Evolutionary conservation across 2,888 invertebrate species (phyloP).

Genomic region (Agriopis aurantiaria): DNA sequence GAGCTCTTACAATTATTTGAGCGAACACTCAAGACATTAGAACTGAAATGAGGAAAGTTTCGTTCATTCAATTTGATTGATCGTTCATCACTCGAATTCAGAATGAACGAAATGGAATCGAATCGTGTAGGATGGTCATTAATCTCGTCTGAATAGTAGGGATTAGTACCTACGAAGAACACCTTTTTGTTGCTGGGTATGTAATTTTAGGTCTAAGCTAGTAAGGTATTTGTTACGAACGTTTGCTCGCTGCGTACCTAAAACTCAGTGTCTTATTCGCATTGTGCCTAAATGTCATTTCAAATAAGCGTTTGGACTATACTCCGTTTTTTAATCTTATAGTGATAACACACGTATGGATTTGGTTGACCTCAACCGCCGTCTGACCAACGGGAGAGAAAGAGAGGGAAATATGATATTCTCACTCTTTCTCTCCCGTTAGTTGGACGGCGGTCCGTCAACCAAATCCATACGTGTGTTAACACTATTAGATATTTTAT

Average conservation of each 20-base stretch:
- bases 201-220: constrained; percentile 1
- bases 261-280: too few species aligned
- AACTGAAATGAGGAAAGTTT: constrained; percentile 38
- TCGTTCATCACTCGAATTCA: constrained; percentile 62
- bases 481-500: too few species aligned
- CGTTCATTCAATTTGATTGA: constrained; percentile 62
- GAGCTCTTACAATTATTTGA: constrained; percentile 28
- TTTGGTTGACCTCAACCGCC: too few species aligned
- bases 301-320: too few species aligned
- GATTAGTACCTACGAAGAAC: constrained; percentile 45
- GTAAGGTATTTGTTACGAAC: background rate
- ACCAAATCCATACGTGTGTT: too few species aligned
- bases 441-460: too few species aligned
- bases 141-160: constrained; percentile 60
- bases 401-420: too few species aligned
- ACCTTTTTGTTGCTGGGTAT: constrained; percentile 33
- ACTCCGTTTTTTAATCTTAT: too few species aligned
- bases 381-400: too few species aligned
- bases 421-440: too few species aligned
- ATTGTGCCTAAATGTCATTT: background rate
- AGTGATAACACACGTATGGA: too few species aligned
- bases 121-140: constrained; percentile 60
- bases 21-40: constrained; percentile 9
- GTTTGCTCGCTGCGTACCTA: too few species aligned
- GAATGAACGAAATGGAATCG: constrained; percentile 60